These are phyloP conservation scores for Pseudorectes ferrugineus DNA, from an alignment of 2,113 vertebrate species.

Conservation along the genomic window DNA sequence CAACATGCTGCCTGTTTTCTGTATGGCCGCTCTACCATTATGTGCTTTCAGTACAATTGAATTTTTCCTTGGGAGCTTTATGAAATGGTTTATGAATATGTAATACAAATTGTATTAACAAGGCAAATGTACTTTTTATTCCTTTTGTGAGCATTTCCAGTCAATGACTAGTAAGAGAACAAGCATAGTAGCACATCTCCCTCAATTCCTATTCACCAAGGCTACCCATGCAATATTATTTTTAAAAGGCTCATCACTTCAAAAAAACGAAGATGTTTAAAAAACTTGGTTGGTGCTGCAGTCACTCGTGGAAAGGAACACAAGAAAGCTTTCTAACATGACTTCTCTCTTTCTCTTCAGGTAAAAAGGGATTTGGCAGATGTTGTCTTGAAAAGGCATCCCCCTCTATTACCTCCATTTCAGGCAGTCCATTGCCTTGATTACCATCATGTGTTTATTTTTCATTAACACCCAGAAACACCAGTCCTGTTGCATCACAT, in stretches of 20 bases:
- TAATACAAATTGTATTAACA: slow-evolving; percentile 83
- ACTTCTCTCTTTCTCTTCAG: neutral
- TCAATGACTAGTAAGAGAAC: slow-evolving; percentile 61
- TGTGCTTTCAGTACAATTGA: slow-evolving; percentile 79
- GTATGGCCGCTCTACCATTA: slow-evolving; percentile 74
- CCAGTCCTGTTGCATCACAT: neutral
- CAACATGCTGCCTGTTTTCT: slow-evolving; percentile 75
- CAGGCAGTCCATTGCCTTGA: neutral
- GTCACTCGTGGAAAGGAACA: neutral
- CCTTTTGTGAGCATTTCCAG: slow-evolving; percentile 75
- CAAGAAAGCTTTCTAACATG: neutral
- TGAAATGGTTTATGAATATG: slow-evolving; percentile 82
- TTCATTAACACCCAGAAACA: neutral
- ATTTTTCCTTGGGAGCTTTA: slow-evolving; percentile 78
- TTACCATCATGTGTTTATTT: neutral
- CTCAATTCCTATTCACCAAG: slow-evolving; percentile 37
- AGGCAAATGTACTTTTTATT: slow-evolving; percentile 76
- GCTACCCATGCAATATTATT: neutral
- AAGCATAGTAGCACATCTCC: slow-evolving; percentile 46
- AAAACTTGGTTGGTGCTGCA: neutral
- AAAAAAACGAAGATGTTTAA: neutral
- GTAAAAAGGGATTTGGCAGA: neutral
- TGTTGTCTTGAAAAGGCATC: neutral
- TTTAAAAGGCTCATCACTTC: slow-evolving; percentile 34
- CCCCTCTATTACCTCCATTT: neutral